Evolutionary conservation across 2,888 invertebrate species (phyloP).

Genomic region (Perizoma flavofasciatum): DNA sequence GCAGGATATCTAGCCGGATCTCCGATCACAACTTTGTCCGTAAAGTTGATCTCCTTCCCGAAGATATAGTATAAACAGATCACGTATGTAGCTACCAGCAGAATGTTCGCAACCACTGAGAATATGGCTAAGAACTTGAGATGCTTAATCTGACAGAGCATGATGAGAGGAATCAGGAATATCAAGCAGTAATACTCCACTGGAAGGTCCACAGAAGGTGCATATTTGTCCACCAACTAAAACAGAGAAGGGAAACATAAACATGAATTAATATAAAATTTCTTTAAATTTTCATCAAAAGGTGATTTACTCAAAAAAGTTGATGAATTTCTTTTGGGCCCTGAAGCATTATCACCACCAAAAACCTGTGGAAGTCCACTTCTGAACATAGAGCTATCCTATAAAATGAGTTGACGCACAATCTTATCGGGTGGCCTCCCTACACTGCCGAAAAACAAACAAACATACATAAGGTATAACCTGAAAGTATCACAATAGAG

Average conservation of each 20-base stretch:
- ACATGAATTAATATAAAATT: background rate
- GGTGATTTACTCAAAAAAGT: too few relatives aligned
- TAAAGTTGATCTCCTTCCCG: conserved; percentile 68
- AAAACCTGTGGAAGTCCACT: too few relatives aligned
- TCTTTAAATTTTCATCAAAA: background rate
- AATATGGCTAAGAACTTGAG: conserved; percentile 94
- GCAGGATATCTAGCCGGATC: conserved; percentile 88
- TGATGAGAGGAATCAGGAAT: conserved; percentile 62
- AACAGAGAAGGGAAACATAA: conserved; percentile 38
- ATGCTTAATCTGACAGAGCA: conserved; percentile 85
- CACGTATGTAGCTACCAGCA: conserved; percentile 90
- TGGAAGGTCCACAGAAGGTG: conserved; percentile 55
- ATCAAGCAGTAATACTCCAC: conserved; percentile 77
- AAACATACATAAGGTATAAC: too few relatives aligned
- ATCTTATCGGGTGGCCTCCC: too few relatives aligned
- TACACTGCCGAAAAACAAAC: too few relatives aligned
- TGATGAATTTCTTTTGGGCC: too few relatives aligned
- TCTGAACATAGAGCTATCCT: too few relatives aligned
- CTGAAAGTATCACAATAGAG: too few relatives aligned
- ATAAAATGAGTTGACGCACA: too few relatives aligned
- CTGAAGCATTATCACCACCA: too few relatives aligned
- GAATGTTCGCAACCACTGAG: conserved; percentile 93
- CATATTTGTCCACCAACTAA: conserved; percentile 71
- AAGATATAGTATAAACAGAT: conserved; percentile 95
- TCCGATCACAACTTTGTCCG: conserved; percentile 81